These are phyloP conservation scores for Machimus rusticus DNA, from an alignment of 2,888 invertebrate genomes.

Conservation along the genomic window DNA sequence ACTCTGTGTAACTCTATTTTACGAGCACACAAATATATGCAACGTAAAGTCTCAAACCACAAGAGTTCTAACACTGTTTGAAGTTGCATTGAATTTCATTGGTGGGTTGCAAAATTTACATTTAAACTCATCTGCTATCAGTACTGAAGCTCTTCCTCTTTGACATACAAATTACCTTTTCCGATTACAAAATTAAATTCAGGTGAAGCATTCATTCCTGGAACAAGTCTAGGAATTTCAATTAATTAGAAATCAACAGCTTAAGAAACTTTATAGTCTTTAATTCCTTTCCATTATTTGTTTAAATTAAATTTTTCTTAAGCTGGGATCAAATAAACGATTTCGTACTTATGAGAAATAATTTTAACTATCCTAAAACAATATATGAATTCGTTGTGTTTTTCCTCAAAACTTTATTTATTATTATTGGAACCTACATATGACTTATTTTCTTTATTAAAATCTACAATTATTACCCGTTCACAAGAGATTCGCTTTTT, in stretches of 20 bases:
- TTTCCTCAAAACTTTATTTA: no score
- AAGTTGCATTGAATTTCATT: background rate
- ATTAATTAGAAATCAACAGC: background rate
- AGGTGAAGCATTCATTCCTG: background rate
- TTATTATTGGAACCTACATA: background rate
- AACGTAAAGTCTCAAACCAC: background rate
- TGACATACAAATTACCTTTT: background rate
- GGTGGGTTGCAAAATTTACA: background rate
- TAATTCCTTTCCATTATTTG: background rate
- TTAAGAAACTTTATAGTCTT: background rate
- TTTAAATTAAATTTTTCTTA: background rate
- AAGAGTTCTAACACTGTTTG: background rate
- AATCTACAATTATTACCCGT: background rate
- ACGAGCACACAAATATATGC: background rate
- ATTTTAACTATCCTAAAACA: background rate
- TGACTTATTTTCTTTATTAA: background rate
- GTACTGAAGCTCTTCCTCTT: background rate
- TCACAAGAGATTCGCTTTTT: background rate
- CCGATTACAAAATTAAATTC: background rate
- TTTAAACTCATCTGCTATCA: background rate
- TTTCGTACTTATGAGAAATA: no score
- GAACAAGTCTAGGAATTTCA: background rate
- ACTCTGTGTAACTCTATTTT: background rate
- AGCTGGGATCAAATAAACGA: background rate
- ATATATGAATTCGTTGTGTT: background rate